Conservation (phyloP, 2,797 vertebrate genomes). For the Lerista edwardsae region DNA sequence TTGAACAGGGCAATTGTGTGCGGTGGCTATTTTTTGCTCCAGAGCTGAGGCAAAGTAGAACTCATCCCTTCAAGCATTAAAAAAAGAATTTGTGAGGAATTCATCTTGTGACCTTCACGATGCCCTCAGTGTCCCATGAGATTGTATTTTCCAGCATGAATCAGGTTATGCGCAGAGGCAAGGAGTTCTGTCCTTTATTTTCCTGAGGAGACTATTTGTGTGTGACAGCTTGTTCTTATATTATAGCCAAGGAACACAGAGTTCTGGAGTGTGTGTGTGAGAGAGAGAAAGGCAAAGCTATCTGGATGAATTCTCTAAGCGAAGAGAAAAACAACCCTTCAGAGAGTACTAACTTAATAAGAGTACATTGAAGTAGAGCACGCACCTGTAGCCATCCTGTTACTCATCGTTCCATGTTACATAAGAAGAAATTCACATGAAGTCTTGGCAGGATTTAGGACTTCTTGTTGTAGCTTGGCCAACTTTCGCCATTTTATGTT, state of each 20-base stretch:
- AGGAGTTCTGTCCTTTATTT: slow-evolving; percentile 36
- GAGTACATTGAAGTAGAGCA: neutral
- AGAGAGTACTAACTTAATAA: slow-evolving; percentile 7
- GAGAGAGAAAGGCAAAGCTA: neutral
- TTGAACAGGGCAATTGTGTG: neutral
- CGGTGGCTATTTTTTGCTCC: slow-evolving; percentile 48
- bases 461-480: neutral
- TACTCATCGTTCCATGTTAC: neutral
- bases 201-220: slow-evolving; percentile 8
- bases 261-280: slow-evolving; percentile 7
- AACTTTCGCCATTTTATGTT: neutral
- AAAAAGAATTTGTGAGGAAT: slow-evolving; percentile 33
- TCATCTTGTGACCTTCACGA: slow-evolving; percentile 38
- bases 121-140: slow-evolving; percentile 25
- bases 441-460: neutral
- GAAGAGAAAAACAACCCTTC: slow-evolving; percentile 9
- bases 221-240: slow-evolving; percentile 21
- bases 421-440: neutral
- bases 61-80: slow-evolving; percentile 46
- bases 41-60: slow-evolving; percentile 43
- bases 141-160: slow-evolving; percentile 38
- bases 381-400: neutral
- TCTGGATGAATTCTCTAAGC: neutral
- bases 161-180: neutral
- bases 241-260: slow-evolving; percentile 29